phyloP scores from a whole-genome alignment of 2,113 vertebrate genomes.

The Nerophis lumbriciformis region DNA sequence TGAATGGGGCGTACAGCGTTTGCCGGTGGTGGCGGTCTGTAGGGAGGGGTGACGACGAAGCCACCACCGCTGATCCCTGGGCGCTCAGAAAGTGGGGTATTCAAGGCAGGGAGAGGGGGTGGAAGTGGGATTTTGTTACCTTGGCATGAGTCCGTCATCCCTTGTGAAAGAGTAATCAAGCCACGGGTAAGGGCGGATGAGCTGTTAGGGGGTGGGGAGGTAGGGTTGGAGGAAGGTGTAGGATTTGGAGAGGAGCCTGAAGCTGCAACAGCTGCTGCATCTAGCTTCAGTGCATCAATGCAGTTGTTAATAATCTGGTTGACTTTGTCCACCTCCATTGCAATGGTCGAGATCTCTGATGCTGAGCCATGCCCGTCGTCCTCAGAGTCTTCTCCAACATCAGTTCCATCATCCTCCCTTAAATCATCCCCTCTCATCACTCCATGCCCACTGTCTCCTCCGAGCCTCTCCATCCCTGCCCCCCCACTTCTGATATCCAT shows the following conservation, averaged over 20 bases:
- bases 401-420: constrained; percentile 72
- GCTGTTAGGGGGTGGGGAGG: constrained; percentile 69
- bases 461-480: constrained; percentile 57
- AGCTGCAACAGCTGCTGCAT: constrained; percentile 82
- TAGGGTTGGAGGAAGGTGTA: constrained; percentile 71
- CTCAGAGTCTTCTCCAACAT: constrained; percentile 82
- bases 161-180: constrained; percentile 69
- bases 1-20: constrained; percentile 83
- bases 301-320: constrained; percentile 99
- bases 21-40: constrained; percentile 82
- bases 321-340: constrained; percentile 98
- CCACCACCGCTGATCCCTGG: constrained; percentile 77
- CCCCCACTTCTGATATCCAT: constrained; percentile 87
- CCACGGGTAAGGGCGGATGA: constrained; percentile 67
- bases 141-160: constrained; percentile 57
- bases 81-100: constrained; percentile 69
- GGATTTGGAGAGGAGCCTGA: constrained; percentile 63
- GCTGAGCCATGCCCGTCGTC: constrained; percentile 89
- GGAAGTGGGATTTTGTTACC: constrained; percentile 71
- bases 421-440: constrained; percentile 59
- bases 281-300: constrained; percentile 95
- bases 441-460: constrained; percentile 60
- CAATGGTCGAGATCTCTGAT: constrained; percentile 97
- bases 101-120: constrained; percentile 68
- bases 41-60: constrained; percentile 83